phyloP scores from a whole-genome alignment of 2,113 vertebrate species.

The Paralichthys olivaceus region DNA sequence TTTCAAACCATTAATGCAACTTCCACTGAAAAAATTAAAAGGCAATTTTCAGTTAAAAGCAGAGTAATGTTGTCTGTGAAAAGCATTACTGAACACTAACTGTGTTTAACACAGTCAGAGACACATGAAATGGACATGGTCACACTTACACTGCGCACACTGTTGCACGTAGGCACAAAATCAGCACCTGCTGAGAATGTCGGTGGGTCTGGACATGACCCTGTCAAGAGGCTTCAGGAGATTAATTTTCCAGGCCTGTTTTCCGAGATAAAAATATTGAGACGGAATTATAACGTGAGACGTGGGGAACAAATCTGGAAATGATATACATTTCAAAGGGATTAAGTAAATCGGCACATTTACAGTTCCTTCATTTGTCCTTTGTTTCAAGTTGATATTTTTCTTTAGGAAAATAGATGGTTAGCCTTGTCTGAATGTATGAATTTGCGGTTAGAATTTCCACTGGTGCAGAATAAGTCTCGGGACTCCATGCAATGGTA shows the following conservation, averaged over 20 bases:
- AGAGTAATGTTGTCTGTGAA: slow-evolving; percentile 19
- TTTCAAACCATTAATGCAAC: not conserved
- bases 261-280: slow-evolving; percentile 71
- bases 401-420: slow-evolving; percentile 32
- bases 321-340: slow-evolving; percentile 73
- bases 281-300: slow-evolving; percentile 58
- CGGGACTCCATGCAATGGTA: slow-evolving; percentile 63
- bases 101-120: slow-evolving; percentile 36
- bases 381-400: slow-evolving; percentile 70
- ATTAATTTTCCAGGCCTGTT: slow-evolving; percentile 78
- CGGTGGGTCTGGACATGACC: slow-evolving; percentile 71
- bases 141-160: slow-evolving; percentile 27
- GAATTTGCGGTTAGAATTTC: slow-evolving; percentile 40
- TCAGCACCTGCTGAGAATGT: slow-evolving; percentile 70
- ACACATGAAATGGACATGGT: slow-evolving; percentile 21
- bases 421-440: slow-evolving; percentile 41
- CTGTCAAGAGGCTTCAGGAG: slow-evolving; percentile 71
- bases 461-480: slow-evolving; percentile 57
- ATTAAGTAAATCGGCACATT: slow-evolving; percentile 76
- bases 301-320: slow-evolving; percentile 62
- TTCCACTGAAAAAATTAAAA: slow-evolving; percentile 20
- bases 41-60: slow-evolving; percentile 1
- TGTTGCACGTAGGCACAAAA: slow-evolving; percentile 25
- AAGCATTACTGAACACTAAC: slow-evolving; percentile 16
- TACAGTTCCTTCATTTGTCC: slow-evolving; percentile 63